These are phyloP conservation scores for Periophthalmus magnuspinnatus DNA, from an alignment of 2,797 vertebrate genomes.

Conservation along the genomic window DNA sequence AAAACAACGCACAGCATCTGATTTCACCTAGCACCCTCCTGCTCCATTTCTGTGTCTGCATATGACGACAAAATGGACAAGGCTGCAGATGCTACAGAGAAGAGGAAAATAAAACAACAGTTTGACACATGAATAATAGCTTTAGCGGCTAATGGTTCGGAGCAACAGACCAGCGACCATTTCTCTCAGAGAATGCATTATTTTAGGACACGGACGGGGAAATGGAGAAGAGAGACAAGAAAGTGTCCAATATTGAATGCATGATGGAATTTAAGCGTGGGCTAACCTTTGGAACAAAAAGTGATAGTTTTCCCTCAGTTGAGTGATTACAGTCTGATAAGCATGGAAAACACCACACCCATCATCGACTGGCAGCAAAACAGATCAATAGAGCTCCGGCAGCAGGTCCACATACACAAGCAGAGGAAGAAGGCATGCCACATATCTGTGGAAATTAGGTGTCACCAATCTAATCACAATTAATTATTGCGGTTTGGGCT, in stretches of 20 bases:
- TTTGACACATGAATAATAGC: conserved; percentile 59
- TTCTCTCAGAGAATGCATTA: conserved; percentile 65
- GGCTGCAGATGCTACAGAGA: conserved; percentile 25
- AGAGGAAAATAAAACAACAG: conserved; percentile 48
- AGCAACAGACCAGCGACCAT: conserved; percentile 45
- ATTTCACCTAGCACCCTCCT: conserved; percentile 38
- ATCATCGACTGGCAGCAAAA: conserved; percentile 78
- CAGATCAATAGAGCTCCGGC: conserved; percentile 77
- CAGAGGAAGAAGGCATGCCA: conserved; percentile 48
- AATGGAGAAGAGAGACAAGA: conserved; percentile 20
- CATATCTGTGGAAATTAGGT: conserved; percentile 33
- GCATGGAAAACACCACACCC: conserved; percentile 80
- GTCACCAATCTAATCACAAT: conserved; percentile 20
- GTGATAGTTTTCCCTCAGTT: conserved; percentile 79
- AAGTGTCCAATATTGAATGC: conserved; percentile 54
- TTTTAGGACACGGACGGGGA: conserved; percentile 34
- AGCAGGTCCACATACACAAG: conserved; percentile 55
- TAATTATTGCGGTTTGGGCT: conserved; percentile 22
- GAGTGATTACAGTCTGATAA: conserved; percentile 82
- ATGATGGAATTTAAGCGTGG: conserved; percentile 66
- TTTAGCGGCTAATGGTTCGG: conserved; percentile 59
- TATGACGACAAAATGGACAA: conserved; percentile 54
- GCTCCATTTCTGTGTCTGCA: conserved; percentile 47
- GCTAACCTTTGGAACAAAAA: conserved; percentile 78
- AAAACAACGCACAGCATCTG: conserved; percentile 49